Base-by-base conservation (phyloP, 2,113 vertebrate species). In the Nymphicus hollandicus region DNA sequence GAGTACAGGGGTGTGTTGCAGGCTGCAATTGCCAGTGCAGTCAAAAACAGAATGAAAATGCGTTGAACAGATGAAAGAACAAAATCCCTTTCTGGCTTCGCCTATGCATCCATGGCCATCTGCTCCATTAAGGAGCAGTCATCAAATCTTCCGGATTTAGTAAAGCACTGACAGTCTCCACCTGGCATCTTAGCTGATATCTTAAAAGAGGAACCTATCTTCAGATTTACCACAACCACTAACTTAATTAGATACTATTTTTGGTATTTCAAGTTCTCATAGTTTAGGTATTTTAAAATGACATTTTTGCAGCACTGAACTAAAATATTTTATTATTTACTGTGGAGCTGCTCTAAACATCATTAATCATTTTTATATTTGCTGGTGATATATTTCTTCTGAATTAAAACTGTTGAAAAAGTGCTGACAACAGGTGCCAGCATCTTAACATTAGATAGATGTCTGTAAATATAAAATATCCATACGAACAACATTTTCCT, bases 21-120 rank as follows among this genome's bases (percentile, higher is more conserved):
- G 43, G n/a, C 61, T 87, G 47, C 50, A 44, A 17, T 56, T 92
- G 64, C 66, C 63, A 79, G 10, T 20, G 49, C 69, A 72, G 5
- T 55, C 0, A 0, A 80, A 91, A 92, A 8, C 39, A 76, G 81
- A 79, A 47, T 76, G 78, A 55, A 95, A 94, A 74, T 65, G 60
- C 11, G 5, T 46, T 86, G 71, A 85, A 71, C 49, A 69, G 28
- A 81, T 82, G 85, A 96, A 91, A 88, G 61, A 95, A 65, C 49
- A 74, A 83, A 95, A 91, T 94, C 83, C 76, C 37, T 85, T 93
- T 94, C 72, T 96, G 78, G 15, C 74, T 90, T 44, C 4, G 4
- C 33, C 33, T 49, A 2, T 63, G 87, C 22, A 33, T 81, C 77
- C 18, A 4, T 71, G 25, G 64, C 87, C 91, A 90, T 96, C 91